A percentile compares a stretch with the other conserved stretches of the same genome.
Conservation (phyloP, 2,888 invertebrate species). For the Mythimna loreyi region DNA sequence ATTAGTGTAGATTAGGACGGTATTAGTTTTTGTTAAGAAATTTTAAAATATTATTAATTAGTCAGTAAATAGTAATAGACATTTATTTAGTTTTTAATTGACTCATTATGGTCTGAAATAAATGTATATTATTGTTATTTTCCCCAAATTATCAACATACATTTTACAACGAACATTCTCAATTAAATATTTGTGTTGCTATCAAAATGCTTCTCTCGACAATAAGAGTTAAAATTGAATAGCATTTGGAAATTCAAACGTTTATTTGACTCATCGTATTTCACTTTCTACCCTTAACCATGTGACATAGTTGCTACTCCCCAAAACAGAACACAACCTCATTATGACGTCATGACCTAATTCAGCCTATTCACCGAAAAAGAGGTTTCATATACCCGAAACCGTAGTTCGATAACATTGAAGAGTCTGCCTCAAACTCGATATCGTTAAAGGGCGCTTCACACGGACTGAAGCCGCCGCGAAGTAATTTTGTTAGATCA, state of each 20-base stretch:
- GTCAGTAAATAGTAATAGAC: too few relatives aligned
- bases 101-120: too few relatives aligned
- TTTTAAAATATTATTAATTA: constrained; percentile 15
- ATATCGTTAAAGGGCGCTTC: constrained; percentile 55
- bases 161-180: neutral
- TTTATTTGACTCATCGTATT: neutral
- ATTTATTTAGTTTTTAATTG: too few relatives aligned
- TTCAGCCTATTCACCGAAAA: constrained; percentile 30
- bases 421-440: constrained; percentile 46
- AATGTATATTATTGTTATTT: too few relatives aligned
- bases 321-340: neutral
- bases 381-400: constrained; percentile 37
- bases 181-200: neutral
- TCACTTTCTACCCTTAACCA: neutral
- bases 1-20: too few relatives aligned
- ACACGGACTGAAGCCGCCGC: constrained; percentile 57
- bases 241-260: neutral
- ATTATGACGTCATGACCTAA: constrained; percentile 22
- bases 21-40: constrained; percentile 5
- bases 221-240: neutral
- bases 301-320: constrained; percentile 1
- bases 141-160: neutral
- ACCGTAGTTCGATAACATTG: constrained; percentile 41
- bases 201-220: too few relatives aligned
- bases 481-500: constrained; percentile 76